Evolutionary conservation across 2,888 invertebrate genomes (phyloP), one percentile per base, ranked within the genome.

Genomic region (Stratiomys singularior): DNA sequence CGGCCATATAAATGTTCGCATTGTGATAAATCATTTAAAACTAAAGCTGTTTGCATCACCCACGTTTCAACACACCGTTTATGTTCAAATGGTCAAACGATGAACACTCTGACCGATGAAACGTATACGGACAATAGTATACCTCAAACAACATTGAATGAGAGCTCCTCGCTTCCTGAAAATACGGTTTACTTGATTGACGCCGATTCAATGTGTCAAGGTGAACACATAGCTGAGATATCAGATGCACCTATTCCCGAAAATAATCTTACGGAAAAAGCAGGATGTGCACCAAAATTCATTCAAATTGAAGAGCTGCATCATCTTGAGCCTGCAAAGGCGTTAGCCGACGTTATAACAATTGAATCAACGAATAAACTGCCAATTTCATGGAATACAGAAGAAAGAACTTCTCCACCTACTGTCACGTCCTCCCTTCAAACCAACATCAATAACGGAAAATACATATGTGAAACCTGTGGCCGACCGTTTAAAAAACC

Each of bases 11-110:
- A 77, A 13, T 82, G 82, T 69, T 80, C 82, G 1, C 82, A 81
- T 66, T 81, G 81, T 58, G 56, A 37, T 15, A 79, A 80, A 60
- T 78, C 72, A 0, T 82, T 81, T 64, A 81, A 81, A 74, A 80
- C 78, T 2, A 79, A 47, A 9, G 78, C 67, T 60, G 78, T 77
- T 25, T 82, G 82, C 60, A 80, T 79, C 11, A 69, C 76, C 23
- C 82, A 82, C 60, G 80, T 82, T 46, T 23, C 77, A 21, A 80
- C 76, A 9, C 82, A 82, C 72, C 77, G n/a, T n/a, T n/a, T n/a
- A n/a, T n/a, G n/a, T n/a, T n/a, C n/a, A n/a, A n/a, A n/a, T n/a
- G n/a, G n/a, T n/a, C n/a, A n/a, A n/a, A n/a, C n/a, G n/a, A n/a
- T n/a, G n/a, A n/a, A n/a, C n/a, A n/a, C n/a, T n/a, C n/a, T n/a